Evolutionary conservation across 1,140 invertebrate species (phyloP).

Genomic region (Sitophilus oryzae): DNA sequence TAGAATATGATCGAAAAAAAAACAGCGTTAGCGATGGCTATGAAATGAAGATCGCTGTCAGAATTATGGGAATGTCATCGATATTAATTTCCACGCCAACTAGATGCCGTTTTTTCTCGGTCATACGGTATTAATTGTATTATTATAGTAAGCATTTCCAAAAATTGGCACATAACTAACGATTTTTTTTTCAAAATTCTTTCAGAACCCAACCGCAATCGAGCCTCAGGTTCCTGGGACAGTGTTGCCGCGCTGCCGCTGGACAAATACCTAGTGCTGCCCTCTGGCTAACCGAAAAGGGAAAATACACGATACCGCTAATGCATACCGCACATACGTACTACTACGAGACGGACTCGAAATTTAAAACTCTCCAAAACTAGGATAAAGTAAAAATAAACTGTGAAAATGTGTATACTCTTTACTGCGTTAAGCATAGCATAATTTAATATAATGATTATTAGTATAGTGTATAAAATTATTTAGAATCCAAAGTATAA

Average conservation of each 20-base stretch:
- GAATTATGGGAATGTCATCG: no score
- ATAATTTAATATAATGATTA: slow-evolving; percentile 20
- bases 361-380: slow-evolving; percentile 17
- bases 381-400: slow-evolving; percentile 27
- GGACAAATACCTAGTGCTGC: slow-evolving; percentile 30
- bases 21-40: no score
- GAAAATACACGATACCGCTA: slow-evolving; percentile 25
- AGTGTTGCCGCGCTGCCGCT: background rate
- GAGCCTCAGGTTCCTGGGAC: slow-evolving; percentile 32
- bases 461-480: slow-evolving; percentile 13
- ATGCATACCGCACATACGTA: slow-evolving; percentile 32
- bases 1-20: no score
- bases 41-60: no score
- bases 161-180: no score
- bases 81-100: no score
- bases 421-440: slow-evolving; percentile 38
- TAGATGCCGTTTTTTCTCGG: no score
- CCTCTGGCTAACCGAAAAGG: slow-evolving; percentile 29
- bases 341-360: slow-evolving; percentile 28
- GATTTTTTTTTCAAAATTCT: slow-evolving; percentile 27
- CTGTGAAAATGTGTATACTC: slow-evolving; percentile 42
- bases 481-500: slow-evolving; percentile 35
- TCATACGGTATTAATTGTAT: no score
- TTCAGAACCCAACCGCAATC: slow-evolving; percentile 30
- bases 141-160: no score